Conservation (phyloP, 1,140 invertebrate genomes). For the Neodiprion pinetum region DNA sequence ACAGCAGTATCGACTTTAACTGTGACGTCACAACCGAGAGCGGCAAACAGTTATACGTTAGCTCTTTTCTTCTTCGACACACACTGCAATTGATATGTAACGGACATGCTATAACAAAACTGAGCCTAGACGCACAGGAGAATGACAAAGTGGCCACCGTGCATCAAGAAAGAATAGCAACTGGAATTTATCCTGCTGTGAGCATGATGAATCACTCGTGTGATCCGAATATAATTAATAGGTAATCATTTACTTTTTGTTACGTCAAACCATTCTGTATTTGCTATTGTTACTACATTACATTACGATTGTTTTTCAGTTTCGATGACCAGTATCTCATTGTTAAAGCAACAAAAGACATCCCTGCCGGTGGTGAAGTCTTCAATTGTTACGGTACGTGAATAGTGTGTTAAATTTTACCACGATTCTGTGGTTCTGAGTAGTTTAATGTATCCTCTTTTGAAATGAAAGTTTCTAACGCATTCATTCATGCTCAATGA, state of each 20-base stretch:
- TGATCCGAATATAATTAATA: conserved; percentile 81
- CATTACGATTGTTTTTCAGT: conserved; percentile 44
- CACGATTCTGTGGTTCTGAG: not conserved
- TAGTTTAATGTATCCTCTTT: too few species aligned
- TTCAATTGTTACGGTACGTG: conserved; percentile 76
- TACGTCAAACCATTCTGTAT: not conserved
- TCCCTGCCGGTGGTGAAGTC: conserved; percentile 68
- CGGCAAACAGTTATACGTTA: conserved; percentile 62
- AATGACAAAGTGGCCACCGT: conserved; percentile 42
- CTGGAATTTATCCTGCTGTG: conserved; percentile 86
- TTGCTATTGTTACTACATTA: conserved; percentile 15
- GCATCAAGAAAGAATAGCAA: conserved; percentile 73
- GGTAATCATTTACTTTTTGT: conserved; percentile 60
- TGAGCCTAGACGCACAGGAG: conserved; percentile 41
- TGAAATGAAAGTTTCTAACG: too few species aligned
- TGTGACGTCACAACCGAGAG: conserved; percentile 45
- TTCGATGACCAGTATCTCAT: conserved; percentile 62
- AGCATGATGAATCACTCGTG: conserved; percentile 93
- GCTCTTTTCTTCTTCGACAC: conserved; percentile 71
- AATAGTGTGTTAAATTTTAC: conserved; percentile 21
- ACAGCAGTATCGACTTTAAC: conserved; percentile 35
- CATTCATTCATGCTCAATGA: conserved; percentile 9
- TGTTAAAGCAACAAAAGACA: conserved; percentile 64
- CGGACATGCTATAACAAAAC: conserved; percentile 74
- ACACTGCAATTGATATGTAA: conserved; percentile 82